Conservation (phyloP, 2,113 vertebrate species). For the Puma concolor region DNA sequence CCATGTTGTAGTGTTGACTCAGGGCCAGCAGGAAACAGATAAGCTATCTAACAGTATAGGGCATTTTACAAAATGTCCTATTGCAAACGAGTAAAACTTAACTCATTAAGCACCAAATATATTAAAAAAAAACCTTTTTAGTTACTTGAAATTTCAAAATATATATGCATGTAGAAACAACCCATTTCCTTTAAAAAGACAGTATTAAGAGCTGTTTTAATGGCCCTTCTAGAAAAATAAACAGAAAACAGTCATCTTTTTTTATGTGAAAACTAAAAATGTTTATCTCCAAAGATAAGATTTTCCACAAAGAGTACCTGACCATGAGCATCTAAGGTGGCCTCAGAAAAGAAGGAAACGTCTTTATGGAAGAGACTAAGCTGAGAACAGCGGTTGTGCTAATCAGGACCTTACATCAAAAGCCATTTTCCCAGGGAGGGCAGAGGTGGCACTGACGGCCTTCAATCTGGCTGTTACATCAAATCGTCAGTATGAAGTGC, state of each 20-base stretch:
- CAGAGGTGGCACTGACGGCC: not conserved
- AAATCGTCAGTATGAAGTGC: not conserved
- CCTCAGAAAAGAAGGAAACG: not conserved
- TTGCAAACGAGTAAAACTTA: not conserved
- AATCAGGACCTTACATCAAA: not conserved
- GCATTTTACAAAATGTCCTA: not conserved
- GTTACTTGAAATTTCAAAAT: not conserved
- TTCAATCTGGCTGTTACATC: not conserved
- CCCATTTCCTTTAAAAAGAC: not conserved
- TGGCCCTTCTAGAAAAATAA: not conserved
- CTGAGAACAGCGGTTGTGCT: not conserved
- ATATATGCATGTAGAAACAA: not conserved
- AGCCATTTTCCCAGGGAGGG: not conserved
- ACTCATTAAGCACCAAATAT: not conserved
- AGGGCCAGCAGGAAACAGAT: accelerated
- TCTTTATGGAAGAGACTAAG: no score
- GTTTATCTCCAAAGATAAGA: not conserved
- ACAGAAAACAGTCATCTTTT: not conserved
- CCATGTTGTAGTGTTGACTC: accelerated
- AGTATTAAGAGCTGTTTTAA: not conserved
- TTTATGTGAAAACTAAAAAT: not conserved
- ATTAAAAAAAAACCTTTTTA: not conserved
- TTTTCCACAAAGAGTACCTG: not conserved
- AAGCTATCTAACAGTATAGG: no score
- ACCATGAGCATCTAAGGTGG: not conserved